A percentile compares a stretch with the other conserved stretches of the same genome.
These are phyloP conservation scores for Antheraea mylitta DNA, from an alignment of 1,140 invertebrate genomes.

Conservation along the genomic window DNA sequence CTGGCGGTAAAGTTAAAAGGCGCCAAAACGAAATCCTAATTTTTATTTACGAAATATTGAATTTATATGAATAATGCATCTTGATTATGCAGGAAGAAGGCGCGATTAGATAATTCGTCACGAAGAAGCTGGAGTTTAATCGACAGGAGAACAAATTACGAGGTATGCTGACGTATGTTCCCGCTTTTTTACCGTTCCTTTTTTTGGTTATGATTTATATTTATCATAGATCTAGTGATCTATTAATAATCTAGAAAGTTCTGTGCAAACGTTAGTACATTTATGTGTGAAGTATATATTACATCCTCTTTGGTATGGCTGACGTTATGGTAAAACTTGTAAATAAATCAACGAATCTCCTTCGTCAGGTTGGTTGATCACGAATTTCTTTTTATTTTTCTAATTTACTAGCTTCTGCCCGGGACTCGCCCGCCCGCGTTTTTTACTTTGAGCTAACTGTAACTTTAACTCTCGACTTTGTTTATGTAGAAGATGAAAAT, in stretches of 20 bases:
- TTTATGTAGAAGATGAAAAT: no score
- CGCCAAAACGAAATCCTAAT: slow-evolving; percentile 27
- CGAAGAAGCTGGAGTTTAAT: slow-evolving; percentile 66
- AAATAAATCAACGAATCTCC: no score
- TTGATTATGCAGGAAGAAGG: slow-evolving; percentile 48
- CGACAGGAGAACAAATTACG: slow-evolving; percentile 55
- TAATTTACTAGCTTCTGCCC: no score
- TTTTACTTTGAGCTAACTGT: no score
- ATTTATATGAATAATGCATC: slow-evolving; percentile 18
- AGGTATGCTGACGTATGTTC: slow-evolving; percentile 44
- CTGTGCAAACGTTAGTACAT: neutral
- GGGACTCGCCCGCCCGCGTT: no score
- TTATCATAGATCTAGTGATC: neutral
- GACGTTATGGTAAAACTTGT: no score
- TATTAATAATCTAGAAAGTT: slow-evolving; percentile 4
- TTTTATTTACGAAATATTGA: neutral
- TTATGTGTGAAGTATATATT: neutral
- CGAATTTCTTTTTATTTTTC: no score
- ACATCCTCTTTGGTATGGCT: no score
- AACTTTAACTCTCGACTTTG: no score
- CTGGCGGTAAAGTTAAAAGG: slow-evolving; percentile 66
- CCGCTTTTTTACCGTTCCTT: slow-evolving; percentile 39
- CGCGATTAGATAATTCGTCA: slow-evolving; percentile 42
- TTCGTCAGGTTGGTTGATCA: no score
- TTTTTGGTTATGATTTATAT: slow-evolving; percentile 36